phyloP scores from a whole-genome alignment of 2,113 vertebrate genomes.

The Prunella himalayana region DNA sequence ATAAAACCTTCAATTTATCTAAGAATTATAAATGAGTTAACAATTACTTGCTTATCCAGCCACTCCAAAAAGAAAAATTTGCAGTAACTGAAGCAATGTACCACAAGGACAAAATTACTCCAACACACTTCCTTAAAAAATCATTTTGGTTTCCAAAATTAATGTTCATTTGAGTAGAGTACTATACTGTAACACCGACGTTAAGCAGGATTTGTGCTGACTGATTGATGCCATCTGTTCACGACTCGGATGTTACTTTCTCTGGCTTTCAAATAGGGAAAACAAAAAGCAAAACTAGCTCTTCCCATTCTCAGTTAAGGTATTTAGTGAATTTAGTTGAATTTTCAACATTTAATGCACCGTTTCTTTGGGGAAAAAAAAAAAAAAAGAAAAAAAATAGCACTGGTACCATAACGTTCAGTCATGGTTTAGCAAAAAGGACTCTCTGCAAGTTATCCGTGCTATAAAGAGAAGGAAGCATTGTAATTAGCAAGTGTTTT shows the following conservation, averaged over 20 bases:
- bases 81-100: neutral
- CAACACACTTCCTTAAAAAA: neutral
- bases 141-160: neutral
- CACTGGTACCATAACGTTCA: neutral
- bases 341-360: neutral
- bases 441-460: neutral
- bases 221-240: constrained; percentile 51
- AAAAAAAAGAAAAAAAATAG: neutral
- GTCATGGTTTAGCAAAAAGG: neutral
- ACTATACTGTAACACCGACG: neutral
- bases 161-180: neutral
- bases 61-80: neutral
- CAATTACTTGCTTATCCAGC: neutral
- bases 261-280: neutral
- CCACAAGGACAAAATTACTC: neutral
- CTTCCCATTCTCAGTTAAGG: neutral
- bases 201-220: constrained; percentile 14
- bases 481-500: constrained; percentile 41
- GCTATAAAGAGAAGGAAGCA: neutral
- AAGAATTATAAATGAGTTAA: neutral
- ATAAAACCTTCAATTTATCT: neutral
- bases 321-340: neutral
- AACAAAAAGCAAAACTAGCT: constrained; percentile 19
- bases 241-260: neutral
- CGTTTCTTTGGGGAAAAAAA: neutral